Base-by-base conservation (phyloP, 2,888 invertebrate species). In the Euzophera pinguis region DNA sequence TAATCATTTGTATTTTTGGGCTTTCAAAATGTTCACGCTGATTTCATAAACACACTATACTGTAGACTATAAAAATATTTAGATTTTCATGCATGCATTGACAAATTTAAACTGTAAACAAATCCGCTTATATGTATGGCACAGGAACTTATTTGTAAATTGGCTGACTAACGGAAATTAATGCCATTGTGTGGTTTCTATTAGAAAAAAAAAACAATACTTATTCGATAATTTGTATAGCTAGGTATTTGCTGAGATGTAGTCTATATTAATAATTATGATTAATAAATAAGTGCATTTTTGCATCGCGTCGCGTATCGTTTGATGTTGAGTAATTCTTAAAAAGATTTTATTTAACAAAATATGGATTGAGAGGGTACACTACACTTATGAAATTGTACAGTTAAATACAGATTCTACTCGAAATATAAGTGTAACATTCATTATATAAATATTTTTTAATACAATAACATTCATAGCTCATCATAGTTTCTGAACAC, bases 401-500 rank as follows among this genome's bases (percentile, higher is more conserved):
- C 53, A 58, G 29, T 38, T 13, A 38, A 13, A 49, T 38, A 50
- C 49, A 39, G 49, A 41, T 32, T 50, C 39, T 50, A 50, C 32
- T 41, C 13, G 38, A 14, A 22, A 38, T 14, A 38, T 47, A 22
- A n/a, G n/a, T 48, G 10, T 38, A 50, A 50, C 49, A 50, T 50
- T 50, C 7, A 41, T 39, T 50, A 71, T 70, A 75, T 77, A 71
- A 67, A 14, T 75, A 71, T 61, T 69, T 65, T 61, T 77, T 74
- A 72, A 72, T 73, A 76, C 67, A 73, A 64, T 73, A 84, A 84
- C 80, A 81, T 80, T 78, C 70, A 78, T 81, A 84, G 75, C 74
- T 80, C 69, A 75, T 75, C 69, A 68, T 71, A 65, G 63, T 64
- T 69, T 73, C 76, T 87, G 87, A 87, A 87, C 87, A 87, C 86